Evolutionary conservation across 1,140 invertebrate species (phyloP).

Genomic region (Ips nitidus): DNA sequence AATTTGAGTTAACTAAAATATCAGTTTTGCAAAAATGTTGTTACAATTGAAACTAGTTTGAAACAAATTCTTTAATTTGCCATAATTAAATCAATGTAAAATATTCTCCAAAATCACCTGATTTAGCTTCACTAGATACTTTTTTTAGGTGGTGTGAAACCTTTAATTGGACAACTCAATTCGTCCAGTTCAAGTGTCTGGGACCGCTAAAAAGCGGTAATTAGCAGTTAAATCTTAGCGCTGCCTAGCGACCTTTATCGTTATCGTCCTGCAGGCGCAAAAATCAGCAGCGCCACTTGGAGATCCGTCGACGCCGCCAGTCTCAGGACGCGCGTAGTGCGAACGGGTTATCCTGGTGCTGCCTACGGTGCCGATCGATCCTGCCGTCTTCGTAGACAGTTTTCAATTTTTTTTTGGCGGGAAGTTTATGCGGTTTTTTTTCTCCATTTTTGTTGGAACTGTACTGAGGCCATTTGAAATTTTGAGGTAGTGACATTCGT

Average conservation of each 20-base stretch:
- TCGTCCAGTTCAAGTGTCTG: not conserved
- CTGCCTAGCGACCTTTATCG: conserved; percentile 20
- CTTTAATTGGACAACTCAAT: too few species aligned
- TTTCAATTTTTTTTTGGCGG: conserved; percentile 1
- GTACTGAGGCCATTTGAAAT: not conserved
- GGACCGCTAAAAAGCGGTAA: conserved; percentile 1
- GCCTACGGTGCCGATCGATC: conserved; percentile 13
- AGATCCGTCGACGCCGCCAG: conserved; percentile 16
- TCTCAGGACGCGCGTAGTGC: conserved; percentile 27
- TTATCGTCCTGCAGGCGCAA: conserved; percentile 14
- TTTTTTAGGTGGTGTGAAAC: too few species aligned
- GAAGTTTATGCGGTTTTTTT: not conserved
- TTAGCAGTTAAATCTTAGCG: conserved; percentile 22
- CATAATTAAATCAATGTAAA: too few species aligned
- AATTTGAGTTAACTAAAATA: too few species aligned
- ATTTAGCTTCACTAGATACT: too few species aligned
- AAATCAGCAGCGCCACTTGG: conserved; percentile 21
- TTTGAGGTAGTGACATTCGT: not conserved
- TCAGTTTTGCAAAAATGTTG: too few species aligned
- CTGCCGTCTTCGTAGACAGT: not conserved
- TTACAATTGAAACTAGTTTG: too few species aligned
- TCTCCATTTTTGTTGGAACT: not conserved
- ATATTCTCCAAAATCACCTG: too few species aligned
- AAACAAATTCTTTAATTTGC: too few species aligned
- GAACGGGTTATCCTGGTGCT: conserved; percentile 15